A percentile compares a stretch with the other conserved stretches of the same genome.
These are phyloP conservation scores for Oceanodroma leucorhoa DNA, from an alignment of 2,797 vertebrate genomes.

Conservation along the genomic window DNA sequence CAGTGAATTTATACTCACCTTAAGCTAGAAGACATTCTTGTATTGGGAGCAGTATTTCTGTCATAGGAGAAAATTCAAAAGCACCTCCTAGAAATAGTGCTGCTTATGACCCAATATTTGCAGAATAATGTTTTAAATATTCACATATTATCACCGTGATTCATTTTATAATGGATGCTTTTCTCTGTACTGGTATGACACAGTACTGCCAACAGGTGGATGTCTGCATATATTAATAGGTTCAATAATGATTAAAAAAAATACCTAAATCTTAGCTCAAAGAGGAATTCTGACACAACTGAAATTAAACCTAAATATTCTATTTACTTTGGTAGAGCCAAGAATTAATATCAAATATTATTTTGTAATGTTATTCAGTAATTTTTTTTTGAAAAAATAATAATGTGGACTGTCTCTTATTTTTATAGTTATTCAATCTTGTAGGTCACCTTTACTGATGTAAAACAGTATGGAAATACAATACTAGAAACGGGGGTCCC, in stretches of 20 bases:
- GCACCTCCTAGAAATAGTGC: background rate
- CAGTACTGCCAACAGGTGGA: background rate
- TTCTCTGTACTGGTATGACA: background rate
- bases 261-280: background rate
- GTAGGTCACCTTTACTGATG: background rate
- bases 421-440: background rate
- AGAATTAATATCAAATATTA: background rate
- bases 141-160: background rate
- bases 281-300: background rate
- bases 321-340: background rate
- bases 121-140: background rate
- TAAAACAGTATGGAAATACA: background rate
- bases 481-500: background rate
- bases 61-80: background rate
- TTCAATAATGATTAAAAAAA: background rate
- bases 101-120: background rate
- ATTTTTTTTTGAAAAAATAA: rapidly evolving
- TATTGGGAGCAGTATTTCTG: background rate
- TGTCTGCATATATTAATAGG: background rate
- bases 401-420: background rate
- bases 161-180: background rate
- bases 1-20: background rate
- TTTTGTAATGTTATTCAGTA: background rate
- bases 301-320: background rate
- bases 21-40: background rate